Evolutionary conservation across 1,140 invertebrate species (phyloP).

Genomic region (Hylyphantes graminicola): DNA sequence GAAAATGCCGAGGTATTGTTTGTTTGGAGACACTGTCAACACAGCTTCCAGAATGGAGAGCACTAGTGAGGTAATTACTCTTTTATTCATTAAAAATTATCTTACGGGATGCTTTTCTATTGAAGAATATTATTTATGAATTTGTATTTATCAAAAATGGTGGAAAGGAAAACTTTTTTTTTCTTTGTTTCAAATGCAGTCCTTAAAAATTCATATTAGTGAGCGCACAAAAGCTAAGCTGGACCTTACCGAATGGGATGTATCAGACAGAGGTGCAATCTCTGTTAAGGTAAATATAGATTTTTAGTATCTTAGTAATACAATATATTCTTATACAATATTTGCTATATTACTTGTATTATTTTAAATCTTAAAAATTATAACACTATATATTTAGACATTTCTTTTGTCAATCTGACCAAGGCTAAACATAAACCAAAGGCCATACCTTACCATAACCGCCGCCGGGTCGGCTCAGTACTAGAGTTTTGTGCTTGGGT

Average conservation of each 20-base stretch:
- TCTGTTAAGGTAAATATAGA: conserved; percentile 36
- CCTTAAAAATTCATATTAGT: conserved; percentile 87
- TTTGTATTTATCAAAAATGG: no score
- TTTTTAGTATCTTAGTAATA: neutral
- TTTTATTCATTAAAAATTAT: neutral
- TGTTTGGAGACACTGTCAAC: conserved; percentile 82
- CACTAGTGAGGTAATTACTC: conserved; percentile 67
- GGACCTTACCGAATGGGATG: conserved; percentile 77
- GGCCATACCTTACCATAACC: no score
- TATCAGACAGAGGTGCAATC: conserved; percentile 76
- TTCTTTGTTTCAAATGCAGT: conserved; percentile 31
- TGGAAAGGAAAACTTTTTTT: neutral
- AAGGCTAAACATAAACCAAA: no score
- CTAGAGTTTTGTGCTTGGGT: no score
- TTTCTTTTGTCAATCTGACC: no score
- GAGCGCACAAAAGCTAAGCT: conserved; percentile 84
- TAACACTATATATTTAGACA: no score
- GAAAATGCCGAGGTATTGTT: conserved; percentile 88
- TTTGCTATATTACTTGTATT: no score
- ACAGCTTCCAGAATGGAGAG: conserved; percentile 64
- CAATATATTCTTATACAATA: no score
- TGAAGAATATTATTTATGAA: no score
- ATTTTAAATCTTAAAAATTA: no score
- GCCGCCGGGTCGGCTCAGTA: no score
- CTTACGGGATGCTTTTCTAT: neutral